Percentiles rank a stretch among this genome's conserved stretches.
phyloP scores from a whole-genome alignment of 2,797 vertebrate genomes.

The Coccyzus lansbergi region DNA sequence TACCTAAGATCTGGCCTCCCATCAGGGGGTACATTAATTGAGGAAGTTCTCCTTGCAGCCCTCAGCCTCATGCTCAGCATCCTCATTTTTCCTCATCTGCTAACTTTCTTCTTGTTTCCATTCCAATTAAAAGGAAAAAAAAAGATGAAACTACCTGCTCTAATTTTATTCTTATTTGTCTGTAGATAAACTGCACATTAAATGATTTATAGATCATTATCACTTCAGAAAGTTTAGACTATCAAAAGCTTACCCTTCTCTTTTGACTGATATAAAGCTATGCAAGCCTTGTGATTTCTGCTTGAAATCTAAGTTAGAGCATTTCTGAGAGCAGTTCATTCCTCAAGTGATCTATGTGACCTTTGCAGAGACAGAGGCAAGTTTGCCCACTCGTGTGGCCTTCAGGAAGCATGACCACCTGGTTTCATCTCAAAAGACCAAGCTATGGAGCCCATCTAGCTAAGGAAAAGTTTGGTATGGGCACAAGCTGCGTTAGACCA shows the following conservation, averaged over 20 bases:
- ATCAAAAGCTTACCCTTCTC: slow-evolving; percentile 45
- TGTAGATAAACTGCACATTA: slow-evolving; percentile 53
- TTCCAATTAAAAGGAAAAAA: not conserved
- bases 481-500: not conserved
- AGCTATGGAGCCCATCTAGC: not conserved
- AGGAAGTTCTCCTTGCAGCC: not conserved
- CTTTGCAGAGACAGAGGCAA: not conserved
- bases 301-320: not conserved
- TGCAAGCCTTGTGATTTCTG: not conserved
- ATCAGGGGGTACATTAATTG: not conserved
- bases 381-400: not conserved
- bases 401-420: not conserved
- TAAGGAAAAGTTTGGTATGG: not conserved
- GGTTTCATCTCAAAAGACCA: not conserved
- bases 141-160: slow-evolving; percentile 17
- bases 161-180: slow-evolving; percentile 64
- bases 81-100: not conserved
- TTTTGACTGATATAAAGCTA: slow-evolving; percentile 37
- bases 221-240: slow-evolving; percentile 50
- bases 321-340: not conserved
- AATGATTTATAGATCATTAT: slow-evolving; percentile 69
- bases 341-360: not conserved
- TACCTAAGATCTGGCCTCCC: not conserved
- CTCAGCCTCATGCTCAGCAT: not conserved
- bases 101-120: slow-evolving; percentile 2